Conservation (phyloP, 2,888 invertebrate genomes). For the Hypomecis punctinalis region DNA sequence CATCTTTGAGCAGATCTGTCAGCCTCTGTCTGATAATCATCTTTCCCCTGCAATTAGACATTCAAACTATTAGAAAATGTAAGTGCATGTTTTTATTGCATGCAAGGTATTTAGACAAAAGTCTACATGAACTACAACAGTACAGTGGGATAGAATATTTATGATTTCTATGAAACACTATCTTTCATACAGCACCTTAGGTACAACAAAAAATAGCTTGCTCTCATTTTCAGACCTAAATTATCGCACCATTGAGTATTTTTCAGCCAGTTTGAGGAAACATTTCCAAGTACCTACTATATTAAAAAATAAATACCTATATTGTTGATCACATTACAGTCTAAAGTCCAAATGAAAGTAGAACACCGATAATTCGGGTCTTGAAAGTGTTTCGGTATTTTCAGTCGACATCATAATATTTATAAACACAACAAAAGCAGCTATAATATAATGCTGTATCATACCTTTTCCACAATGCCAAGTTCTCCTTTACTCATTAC, state of each 20-base stretch:
- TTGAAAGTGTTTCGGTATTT: not conserved
- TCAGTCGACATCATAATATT: not conserved
- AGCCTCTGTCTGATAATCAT: constrained; percentile 99
- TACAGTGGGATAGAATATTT: no score
- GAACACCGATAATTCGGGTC: not conserved
- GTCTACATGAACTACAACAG: no score
- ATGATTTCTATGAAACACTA: no score
- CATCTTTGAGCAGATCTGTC: constrained; percentile 97
- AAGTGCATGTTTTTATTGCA: not conserved
- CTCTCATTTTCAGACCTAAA: no score
- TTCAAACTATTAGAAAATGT: not conserved
- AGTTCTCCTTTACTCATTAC: constrained; percentile 95
- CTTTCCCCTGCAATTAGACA: constrained; percentile 87
- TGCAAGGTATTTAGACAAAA: no score
- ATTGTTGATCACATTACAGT: constrained; percentile 17
- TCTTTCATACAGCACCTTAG: no score
- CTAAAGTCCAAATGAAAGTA: constrained; percentile 19
- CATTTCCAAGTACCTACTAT: no score
- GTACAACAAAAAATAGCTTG: no score
- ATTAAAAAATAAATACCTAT: not conserved
- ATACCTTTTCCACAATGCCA: constrained; percentile 95
- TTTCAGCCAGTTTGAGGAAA: no score
- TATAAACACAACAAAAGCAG: not conserved
- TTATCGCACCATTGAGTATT: no score
- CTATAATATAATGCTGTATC: constrained; percentile 1